phyloP scores from a whole-genome alignment of 92 coral and sea anemone genomes.

The Epizoanthus ramosus region DNA sequence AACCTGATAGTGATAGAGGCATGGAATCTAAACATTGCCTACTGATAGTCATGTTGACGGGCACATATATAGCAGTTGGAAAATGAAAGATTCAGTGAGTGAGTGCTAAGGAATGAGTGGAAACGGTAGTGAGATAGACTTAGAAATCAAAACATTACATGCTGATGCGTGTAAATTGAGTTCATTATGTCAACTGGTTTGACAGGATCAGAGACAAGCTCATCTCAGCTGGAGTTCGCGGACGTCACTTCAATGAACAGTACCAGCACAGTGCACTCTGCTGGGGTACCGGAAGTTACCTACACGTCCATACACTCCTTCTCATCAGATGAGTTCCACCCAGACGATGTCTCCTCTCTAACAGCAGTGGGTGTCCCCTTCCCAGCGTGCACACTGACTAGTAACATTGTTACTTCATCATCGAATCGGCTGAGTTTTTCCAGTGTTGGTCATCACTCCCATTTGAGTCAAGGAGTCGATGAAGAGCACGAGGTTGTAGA shows the following conservation, averaged over 20 bases:
- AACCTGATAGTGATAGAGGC: too few species aligned
- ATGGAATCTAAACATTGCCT: too few species aligned
- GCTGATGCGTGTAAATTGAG: not conserved
- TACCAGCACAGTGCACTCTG: conserved; percentile 62
- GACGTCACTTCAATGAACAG: conserved; percentile 50
- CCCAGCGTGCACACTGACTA: conserved; percentile 58
- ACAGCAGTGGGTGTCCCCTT: conserved; percentile 81
- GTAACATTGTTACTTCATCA: conserved; percentile 72
- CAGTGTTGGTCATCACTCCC: conserved; percentile 41
- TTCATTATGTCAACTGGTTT: not conserved
- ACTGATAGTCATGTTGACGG: too few species aligned
- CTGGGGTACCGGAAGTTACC: conserved; percentile 76
- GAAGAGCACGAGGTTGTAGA: conserved; percentile 63
- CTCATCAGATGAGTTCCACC: conserved; percentile 75
- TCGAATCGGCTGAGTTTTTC: conserved; percentile 79
- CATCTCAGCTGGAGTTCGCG: conserved; percentile 53
- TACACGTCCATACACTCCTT: conserved; percentile 88
- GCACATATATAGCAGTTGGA: too few species aligned
- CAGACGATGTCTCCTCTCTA: conserved; percentile 83
- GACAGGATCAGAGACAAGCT: conserved; percentile 44
- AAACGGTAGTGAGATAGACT: too few species aligned
- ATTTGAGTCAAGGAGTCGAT: conserved; percentile 41
- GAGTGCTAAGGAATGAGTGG: too few species aligned
- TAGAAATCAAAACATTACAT: conserved; percentile 33
- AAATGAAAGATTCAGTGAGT: too few species aligned